Evolutionary conservation across 2,888 invertebrate genomes (phyloP).

Genomic region (Andrena hattorfiana): DNA sequence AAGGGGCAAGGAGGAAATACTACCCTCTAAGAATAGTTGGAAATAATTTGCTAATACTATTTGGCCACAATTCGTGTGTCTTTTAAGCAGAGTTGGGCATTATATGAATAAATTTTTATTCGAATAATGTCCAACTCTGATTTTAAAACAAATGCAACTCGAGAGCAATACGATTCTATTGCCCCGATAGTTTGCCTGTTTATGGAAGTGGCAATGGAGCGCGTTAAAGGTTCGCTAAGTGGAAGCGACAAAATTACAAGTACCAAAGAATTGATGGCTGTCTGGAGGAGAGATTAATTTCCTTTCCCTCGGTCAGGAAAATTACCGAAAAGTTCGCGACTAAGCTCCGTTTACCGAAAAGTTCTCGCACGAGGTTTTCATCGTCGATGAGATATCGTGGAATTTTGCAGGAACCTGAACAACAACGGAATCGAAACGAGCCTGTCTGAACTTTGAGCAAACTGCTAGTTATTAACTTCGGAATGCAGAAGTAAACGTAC

Average conservation of each 20-base stretch:
- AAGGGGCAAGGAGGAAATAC: neutral
- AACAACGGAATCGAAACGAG: neutral
- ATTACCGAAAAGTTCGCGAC: neutral
- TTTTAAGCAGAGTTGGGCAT: too few relatives aligned
- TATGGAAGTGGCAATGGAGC: neutral
- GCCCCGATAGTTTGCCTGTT: neutral
- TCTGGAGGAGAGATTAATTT: neutral
- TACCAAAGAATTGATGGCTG: too few relatives aligned
- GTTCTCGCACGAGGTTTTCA: neutral
- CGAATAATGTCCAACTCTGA: too few relatives aligned
- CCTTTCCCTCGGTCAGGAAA: neutral
- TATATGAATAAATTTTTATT: too few relatives aligned
- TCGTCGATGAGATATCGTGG: too few relatives aligned
- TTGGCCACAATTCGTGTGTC: neutral
- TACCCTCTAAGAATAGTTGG: neutral
- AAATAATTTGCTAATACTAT: neutral
- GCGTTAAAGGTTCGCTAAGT: neutral
- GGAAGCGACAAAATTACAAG: neutral
- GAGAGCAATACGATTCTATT: slow-evolving; percentile 13
- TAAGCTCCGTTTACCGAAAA: neutral
- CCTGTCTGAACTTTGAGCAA: neutral
- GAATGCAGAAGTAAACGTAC: neutral
- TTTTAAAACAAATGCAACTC: slow-evolving; percentile 23
- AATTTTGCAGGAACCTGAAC: neutral
- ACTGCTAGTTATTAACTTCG: neutral